A percentile compares a stretch with the other conserved stretches of the same genome.
Conservation (phyloP, 2,113 vertebrate species). For the Dicaeum eximium region DNA sequence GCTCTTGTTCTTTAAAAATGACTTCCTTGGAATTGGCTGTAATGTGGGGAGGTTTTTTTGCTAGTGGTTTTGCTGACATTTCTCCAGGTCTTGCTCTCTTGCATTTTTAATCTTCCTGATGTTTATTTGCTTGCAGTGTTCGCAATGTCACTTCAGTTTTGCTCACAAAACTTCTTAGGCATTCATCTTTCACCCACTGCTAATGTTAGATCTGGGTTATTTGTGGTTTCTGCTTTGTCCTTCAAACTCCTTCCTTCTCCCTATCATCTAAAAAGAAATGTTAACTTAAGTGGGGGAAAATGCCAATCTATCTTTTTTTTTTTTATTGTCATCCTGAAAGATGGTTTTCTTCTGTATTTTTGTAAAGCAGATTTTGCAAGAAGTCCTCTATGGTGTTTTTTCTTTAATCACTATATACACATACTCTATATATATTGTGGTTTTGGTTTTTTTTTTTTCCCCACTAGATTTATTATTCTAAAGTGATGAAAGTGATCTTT, state of each 20-base stretch:
- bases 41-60: neutral
- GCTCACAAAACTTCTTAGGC: neutral
- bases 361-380: neutral
- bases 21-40: neutral
- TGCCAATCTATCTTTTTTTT: neutral
- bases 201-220: neutral
- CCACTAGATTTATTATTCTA: neutral
- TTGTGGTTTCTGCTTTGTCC: neutral
- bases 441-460: neutral
- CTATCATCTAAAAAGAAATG: neutral
- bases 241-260: neutral
- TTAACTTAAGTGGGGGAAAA: neutral
- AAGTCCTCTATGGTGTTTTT: neutral
- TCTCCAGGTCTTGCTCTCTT: neutral
- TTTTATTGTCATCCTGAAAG: neutral
- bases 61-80: neutral
- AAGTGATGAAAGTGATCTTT: neutral
- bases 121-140: neutral
- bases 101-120: constrained; percentile 6
- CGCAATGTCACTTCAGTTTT: neutral
- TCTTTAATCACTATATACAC: neutral
- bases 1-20: neutral
- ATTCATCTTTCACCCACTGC: neutral
- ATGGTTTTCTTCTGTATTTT: neutral
- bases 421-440: neutral